These are phyloP conservation scores for Oostethus manadensis DNA, from an alignment of 2,113 vertebrate species.

Conservation along the genomic window DNA sequence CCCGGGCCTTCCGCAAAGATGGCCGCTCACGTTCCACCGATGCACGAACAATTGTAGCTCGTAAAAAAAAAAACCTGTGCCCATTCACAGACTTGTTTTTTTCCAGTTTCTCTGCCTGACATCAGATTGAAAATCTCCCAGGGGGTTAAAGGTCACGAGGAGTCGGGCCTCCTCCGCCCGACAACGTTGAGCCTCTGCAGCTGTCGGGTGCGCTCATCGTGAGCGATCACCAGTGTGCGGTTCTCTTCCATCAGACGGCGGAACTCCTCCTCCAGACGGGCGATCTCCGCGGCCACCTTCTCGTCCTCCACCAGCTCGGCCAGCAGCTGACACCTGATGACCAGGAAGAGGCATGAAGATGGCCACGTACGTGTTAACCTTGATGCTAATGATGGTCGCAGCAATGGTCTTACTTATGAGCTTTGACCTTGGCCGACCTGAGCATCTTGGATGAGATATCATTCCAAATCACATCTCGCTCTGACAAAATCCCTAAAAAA, in stretches of 20 bases:
- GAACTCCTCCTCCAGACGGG: conserved; percentile 85
- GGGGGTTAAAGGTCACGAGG: conserved; percentile 78
- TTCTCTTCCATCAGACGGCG: conserved; percentile 89
- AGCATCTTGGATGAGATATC: background rate
- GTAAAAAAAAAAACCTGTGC: background rate
- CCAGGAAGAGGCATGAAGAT: too few species aligned
- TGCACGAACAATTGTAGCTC: conserved; percentile 3
- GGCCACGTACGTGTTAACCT: background rate
- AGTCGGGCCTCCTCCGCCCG: conserved; percentile 82
- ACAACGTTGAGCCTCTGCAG: conserved; percentile 85
- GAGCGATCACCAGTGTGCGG: conserved; percentile 80
- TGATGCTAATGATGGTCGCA: background rate
- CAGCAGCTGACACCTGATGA: conserved; percentile 83
- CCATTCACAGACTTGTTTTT: background rate
- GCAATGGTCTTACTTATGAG: too few species aligned
- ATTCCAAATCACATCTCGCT: too few species aligned
- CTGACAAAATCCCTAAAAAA: background rate
- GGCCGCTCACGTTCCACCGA: background rate
- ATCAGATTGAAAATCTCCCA: conserved; percentile 37
- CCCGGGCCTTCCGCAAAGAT: background rate
- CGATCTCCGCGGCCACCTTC: conserved; percentile 81
- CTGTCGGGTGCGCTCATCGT: conserved; percentile 84
- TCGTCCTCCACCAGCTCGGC: conserved; percentile 89
- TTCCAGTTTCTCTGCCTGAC: conserved; percentile 12
- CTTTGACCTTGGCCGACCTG: background rate